These are phyloP conservation scores for Drosophila dives DNA, from an alignment of 2,888 invertebrate genomes.

Conservation along the genomic window DNA sequence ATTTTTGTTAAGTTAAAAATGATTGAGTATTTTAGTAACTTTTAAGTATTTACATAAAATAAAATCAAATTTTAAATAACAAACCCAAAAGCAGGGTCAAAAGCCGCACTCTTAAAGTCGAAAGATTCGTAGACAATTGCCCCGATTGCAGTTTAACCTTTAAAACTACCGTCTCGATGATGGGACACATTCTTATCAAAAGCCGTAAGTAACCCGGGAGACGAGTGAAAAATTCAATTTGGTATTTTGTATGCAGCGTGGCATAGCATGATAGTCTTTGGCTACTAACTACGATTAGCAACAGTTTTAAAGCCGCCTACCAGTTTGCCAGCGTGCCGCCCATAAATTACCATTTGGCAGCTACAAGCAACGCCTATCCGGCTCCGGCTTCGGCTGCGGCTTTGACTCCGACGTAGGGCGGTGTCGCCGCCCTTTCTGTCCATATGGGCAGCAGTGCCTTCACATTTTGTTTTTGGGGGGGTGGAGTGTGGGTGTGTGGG, in stretches of 20 bases:
- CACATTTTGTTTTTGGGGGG: neutral
- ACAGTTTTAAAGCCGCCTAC: slow-evolving; percentile 73
- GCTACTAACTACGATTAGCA: slow-evolving; percentile 46
- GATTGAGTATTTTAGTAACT: neutral
- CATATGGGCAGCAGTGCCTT: slow-evolving; percentile 41
- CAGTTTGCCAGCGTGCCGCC: slow-evolving; percentile 70
- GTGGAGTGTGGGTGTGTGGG: neutral
- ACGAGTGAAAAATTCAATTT: slow-evolving; percentile 25
- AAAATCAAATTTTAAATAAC: neutral
- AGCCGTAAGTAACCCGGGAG: slow-evolving; percentile 7
- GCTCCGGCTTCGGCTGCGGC: slow-evolving; percentile 31
- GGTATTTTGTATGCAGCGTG: slow-evolving; percentile 20
- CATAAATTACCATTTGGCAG: slow-evolving; percentile 78
- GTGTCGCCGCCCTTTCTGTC: slow-evolving; percentile 11
- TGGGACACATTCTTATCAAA: slow-evolving; percentile 7
- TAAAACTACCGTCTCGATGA: slow-evolving; percentile 11
- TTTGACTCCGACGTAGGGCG: slow-evolving; percentile 2
- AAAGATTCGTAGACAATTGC: slow-evolving; percentile 4
- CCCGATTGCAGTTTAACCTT: slow-evolving; percentile 16
- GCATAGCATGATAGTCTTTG: slow-evolving; percentile 5
- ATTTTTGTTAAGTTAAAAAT: neutral
- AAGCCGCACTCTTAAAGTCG: neutral
- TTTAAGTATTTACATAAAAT: neutral
- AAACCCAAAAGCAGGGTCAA: neutral
- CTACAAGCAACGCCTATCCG: slow-evolving; percentile 59